Base-by-base conservation (phyloP, 2,797 vertebrate genomes). In the Pteropus rufus region DNA sequence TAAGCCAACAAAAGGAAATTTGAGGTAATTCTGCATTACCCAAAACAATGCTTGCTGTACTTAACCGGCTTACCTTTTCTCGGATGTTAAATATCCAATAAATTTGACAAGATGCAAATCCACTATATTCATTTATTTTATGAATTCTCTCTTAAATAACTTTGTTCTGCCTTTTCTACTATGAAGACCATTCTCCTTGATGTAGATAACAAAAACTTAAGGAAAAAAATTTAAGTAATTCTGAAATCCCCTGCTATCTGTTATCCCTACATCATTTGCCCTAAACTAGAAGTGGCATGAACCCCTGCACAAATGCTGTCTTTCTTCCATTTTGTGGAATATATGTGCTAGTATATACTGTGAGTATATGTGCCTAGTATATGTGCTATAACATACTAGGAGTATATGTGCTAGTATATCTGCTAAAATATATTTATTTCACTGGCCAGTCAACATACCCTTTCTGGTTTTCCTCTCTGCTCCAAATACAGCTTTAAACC, bases 381-480 rank as follows among this genome's bases (percentile, higher is more conserved):
- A 41, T 41, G 41, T 41, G 41, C 41, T 41, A 41, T 6, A 41
- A 41, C 8, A 41, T 41, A 41, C 41, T 41, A 41, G 41, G n/a
- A 31, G 5, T 16, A 70, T 1, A 75, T 9, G 69, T 18, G 21
- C 84, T 41, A 5, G 8, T 41, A 46, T 46, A 46, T 49, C 58
- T 64, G 36, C 49, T 44, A 69, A 94, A 81, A 76, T n/a, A 14
- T 5, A 52, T 86, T 65, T 92, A 77, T 96, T 93, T 96, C 82
- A 85, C 31, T 65, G 29, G 58, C 41, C 90, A 91, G 88, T 94
- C 92, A 87, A 72, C 52, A 95, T 39, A 24, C 15, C 39, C 90
- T 69, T 91, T 67, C 60, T 79, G 83, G 54, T 67, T 70, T 87
- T 83, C 52, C 62, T 94, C 77, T 36, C 46, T 82, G 39, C 23